Evolutionary conservation across 2,888 invertebrate genomes (phyloP), one percentile per base, ranked within the genome.

Genomic region (Helicoverpa assulta): DNA sequence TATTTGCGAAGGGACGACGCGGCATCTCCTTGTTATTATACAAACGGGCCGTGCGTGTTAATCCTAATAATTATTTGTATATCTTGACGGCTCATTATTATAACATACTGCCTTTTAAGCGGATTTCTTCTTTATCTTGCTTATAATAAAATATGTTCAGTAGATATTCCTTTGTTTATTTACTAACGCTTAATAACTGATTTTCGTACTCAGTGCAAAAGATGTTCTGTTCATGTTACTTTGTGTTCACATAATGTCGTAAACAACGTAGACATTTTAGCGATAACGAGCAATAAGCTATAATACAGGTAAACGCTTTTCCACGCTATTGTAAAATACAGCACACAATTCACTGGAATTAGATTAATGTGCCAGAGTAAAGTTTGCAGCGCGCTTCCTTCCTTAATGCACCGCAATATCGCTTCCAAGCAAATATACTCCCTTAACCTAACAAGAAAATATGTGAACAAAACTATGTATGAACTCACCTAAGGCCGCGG

Each of bases 1-100:
- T 81, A 79, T 82, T 82, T 81, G 81, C 68, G 69, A 47, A 78
- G 69, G 80, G 82, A 80, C 60, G 68, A 63, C 29, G 60, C 67
- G 64, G 40, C 68, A 47, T 26, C 68, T 70, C 66, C 64, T 55
- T 78, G 56, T 65, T 77, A 76, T 78, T 76, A 78, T 67, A 80
- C 71, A 67, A 73, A 76, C 65, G 74, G 70, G 18, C 66, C 59
- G 63, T 67, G 72, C 68, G 65, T 79, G 76, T 56, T 77, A 79
- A 80, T 81, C 67, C 51, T 50, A 53, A 64, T 75, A 77, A 80
- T 81, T 72, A 77, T 79, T 71, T 77, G 63, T 67, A 74, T 76
- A 72, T 72, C 57, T 68, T 61, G 63, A 73, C 60, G 51, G 37
- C 66, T 67, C 59, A 74, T 66, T 73, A 73, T 53, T 67, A 50